A percentile compares a stretch with the other conserved stretches of the same genome.
These are phyloP conservation scores for Cryptocephalus moraei DNA, from an alignment of 2,888 invertebrate species.

Conservation along the genomic window DNA sequence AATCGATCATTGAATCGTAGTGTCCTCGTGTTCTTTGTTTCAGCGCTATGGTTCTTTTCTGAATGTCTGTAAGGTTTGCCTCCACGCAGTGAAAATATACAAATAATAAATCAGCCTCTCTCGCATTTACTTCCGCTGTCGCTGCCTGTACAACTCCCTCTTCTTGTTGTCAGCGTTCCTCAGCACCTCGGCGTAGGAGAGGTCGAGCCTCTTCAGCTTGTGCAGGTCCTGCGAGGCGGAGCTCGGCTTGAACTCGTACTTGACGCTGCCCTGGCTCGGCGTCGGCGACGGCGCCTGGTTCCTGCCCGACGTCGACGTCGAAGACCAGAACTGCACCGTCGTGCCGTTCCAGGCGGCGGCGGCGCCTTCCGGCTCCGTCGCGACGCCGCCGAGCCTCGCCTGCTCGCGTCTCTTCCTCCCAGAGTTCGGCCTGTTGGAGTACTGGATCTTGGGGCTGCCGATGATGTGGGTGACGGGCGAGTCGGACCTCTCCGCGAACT, in stretches of 20 bases:
- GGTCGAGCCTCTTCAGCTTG: slow-evolving; percentile 67
- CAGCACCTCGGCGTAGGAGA: slow-evolving; percentile 78
- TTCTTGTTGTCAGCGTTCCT: slow-evolving; percentile 53
- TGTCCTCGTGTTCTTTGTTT: too few species aligned
- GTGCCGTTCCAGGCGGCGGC: slow-evolving; percentile 55
- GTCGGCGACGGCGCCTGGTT: slow-evolving; percentile 44
- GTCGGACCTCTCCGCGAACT: slow-evolving; percentile 54
- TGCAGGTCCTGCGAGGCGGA: slow-evolving; percentile 75
- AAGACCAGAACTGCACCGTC: slow-evolving; percentile 55
- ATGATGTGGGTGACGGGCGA: slow-evolving; percentile 52
- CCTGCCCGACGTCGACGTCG: slow-evolving; percentile 37
- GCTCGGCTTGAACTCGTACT: slow-evolving; percentile 50
- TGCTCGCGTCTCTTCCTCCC: slow-evolving; percentile 44
- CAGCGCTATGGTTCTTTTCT: too few species aligned
- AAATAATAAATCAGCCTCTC: too few species aligned
- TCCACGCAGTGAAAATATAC: too few species aligned
- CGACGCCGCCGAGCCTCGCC: slow-evolving; percentile 35
- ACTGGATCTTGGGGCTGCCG: slow-evolving; percentile 53
- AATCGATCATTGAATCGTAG: too few species aligned
- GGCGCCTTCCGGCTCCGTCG: slow-evolving; percentile 7
- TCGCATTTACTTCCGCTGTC: slow-evolving; percentile 15
- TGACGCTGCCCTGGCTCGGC: slow-evolving; percentile 44
- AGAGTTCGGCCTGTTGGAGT: slow-evolving; percentile 42
- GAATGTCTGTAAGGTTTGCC: too few species aligned
- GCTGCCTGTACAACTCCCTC: slow-evolving; percentile 17